Evolutionary conservation across 1,140 invertebrate species (phyloP).

Genomic region (Atopsyche davidsoni): DNA sequence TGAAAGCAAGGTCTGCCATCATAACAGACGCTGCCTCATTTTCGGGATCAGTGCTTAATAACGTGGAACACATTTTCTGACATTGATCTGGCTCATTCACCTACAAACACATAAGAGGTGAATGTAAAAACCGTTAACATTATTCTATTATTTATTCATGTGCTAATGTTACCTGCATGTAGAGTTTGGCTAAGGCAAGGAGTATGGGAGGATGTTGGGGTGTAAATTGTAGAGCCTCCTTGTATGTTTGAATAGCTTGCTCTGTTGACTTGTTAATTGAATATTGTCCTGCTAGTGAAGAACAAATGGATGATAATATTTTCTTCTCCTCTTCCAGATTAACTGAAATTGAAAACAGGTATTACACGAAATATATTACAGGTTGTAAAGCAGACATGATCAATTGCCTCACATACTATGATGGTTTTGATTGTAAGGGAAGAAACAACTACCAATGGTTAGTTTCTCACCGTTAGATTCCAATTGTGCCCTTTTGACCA

Average conservation of each 20-base stretch:
- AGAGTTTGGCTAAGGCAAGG: constrained; percentile 75
- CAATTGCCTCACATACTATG: too few species aligned
- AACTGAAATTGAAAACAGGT: constrained; percentile 21
- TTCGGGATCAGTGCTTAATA: constrained; percentile 78
- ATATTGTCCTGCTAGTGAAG: constrained; percentile 36
- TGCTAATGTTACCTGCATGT: constrained; percentile 61
- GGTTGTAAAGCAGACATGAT: too few species aligned
- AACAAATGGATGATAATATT: constrained; percentile 38
- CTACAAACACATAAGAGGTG: constrained; percentile 36
- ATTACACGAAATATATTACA: too few species aligned
- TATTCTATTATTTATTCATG: not conserved
- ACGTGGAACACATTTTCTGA: constrained; percentile 74
- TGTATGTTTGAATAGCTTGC: constrained; percentile 70
- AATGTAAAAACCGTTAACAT: not conserved
- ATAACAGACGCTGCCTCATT: constrained; percentile 90
- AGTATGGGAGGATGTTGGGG: constrained; percentile 73
- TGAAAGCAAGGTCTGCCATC: constrained; percentile 92
- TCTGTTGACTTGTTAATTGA: constrained; percentile 38
- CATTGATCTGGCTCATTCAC: constrained; percentile 75
- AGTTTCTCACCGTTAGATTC: constrained; percentile 36
- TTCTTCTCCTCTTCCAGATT: constrained; percentile 43
- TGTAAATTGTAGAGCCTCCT: constrained; percentile 77
- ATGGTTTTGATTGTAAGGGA: too few species aligned
- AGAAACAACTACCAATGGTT: too few species aligned
- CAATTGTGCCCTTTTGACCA: constrained; percentile 43